Evolutionary conservation across 2,888 invertebrate species (phyloP), one percentile per base, ranked within the genome.

Genomic region (Invenusta paracnida): DNA sequence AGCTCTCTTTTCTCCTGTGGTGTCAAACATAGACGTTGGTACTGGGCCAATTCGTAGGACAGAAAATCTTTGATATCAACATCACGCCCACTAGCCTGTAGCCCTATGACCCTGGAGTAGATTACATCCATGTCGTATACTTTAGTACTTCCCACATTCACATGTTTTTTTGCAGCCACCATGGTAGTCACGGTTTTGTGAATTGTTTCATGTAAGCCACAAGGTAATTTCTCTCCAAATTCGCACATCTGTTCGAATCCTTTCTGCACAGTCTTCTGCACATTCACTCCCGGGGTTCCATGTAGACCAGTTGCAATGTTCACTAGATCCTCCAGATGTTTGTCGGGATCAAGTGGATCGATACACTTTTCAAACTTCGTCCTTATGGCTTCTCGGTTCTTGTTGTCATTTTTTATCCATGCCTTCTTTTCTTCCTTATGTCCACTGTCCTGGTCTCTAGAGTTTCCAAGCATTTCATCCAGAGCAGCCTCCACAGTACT

Each of bases 61-160:
- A 82, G 82, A 30, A 82, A 2, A 29, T 30, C 82, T 30, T 82
- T 29, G 31, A 82, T 82, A 82, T 82, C 82, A 27, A 82, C 82
- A 29, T 82, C 30, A 29, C 82, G 29, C 29, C 30, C 29, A 30
- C 82, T 82, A 30, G 82, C 82, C 82, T 82, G 82, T 82, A 82
- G 82, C 29, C 82, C 29, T 82, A 82, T 82, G 82, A 82, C 82
- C 31, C 82, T 82, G 31, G 82, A 82, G 82, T 82, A 82, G 82
- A 82, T 82, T 29, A 82, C 30, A 30, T 29, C 13, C 29, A 30
- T 82, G 31, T 82, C 82, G 27, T 30, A 82, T 13, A 82, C 31
- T 82, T 30, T 82, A 30, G 30, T 29, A 30, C 82, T 30, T 30
- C 82, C 82, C 29, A 82, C 82, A 30, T 29, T 82, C n/a, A 82